Base-by-base conservation (phyloP, 1,140 invertebrate genomes). In the Drosophila aff. region DNA sequence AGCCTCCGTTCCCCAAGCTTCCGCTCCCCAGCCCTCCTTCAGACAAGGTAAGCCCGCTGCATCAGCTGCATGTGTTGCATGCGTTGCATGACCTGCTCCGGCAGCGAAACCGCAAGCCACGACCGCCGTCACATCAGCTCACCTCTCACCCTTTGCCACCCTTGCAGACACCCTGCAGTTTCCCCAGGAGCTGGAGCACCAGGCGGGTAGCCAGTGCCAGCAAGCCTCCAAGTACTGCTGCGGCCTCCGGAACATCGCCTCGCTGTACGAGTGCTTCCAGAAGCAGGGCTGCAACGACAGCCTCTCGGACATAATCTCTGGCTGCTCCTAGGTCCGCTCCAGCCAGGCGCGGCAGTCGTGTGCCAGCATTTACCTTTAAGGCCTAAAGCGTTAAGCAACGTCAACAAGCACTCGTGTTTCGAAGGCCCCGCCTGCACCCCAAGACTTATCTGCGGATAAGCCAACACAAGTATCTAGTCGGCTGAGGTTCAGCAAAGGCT, bases 241-340 rank as follows among this genome's bases (percentile, higher is more conserved):
- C 52, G 23, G 11, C 9, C 64, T 69, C 9, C 31, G 10, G 4
- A 66, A 63, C 55, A 41, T 85, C 15, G 78, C 41, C 31, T 65
- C 78, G 6, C 21, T 64, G 9, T 89, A 81, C 46, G 84, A 89
- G 0, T 89, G 84, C 18, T 89, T 81, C 50, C 49, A 46, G n/a
- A 49, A 57, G 10, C 69, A 76, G 23, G 69, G 47, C 15, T 89
- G 84, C 60, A 33, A 73, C 10, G 52, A 73, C 6, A 79, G 55
- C 33, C 26, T 89, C 55, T 55, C 84, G 16, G 47, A 75, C 33
- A 81, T 90, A 57, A 50, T 84, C 23, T 55, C 81, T 28, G 21
- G 47, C 40, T 89, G 84, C 66, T 84, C 81, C 47, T 87, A 87
- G 64, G 43, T 33, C n/a, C 26, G 63, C 26, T 38, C 13, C 23